Conservation (phyloP, 2,888 invertebrate species). For the Latrodectus hesperus region DNA sequence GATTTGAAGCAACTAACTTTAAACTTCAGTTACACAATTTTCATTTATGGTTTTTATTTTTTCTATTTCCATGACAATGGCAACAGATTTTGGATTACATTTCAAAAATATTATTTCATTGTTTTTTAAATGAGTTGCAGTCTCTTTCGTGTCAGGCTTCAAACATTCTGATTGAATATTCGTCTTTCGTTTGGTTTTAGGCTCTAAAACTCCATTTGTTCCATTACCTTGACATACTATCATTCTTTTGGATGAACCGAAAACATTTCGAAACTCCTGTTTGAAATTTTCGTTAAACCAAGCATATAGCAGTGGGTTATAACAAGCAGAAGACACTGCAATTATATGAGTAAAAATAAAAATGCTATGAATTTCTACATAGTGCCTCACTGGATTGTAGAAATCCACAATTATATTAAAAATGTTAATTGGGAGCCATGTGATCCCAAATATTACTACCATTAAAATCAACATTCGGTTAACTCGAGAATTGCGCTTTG, state of each 20-base stretch:
- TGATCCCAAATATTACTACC: constrained; percentile 95
- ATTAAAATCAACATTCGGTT: constrained; percentile 98
- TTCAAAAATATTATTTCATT: constrained; percentile 50
- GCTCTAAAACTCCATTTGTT: constrained; percentile 1
- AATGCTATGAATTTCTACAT: constrained; percentile 88
- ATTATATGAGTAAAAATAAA: constrained; percentile 92
- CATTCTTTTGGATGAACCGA: constrained; percentile 72
- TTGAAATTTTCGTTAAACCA: constrained; percentile 97
- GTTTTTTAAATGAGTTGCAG: not conserved
- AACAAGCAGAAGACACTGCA: constrained; percentile 95
- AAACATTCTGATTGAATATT: constrained; percentile 48
- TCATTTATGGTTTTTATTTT: constrained; percentile 26
- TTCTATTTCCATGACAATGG: constrained; percentile 53
- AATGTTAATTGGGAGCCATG: constrained; percentile 94
- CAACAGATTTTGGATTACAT: constrained; percentile 45
- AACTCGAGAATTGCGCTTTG: constrained; percentile 90
- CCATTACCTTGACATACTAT: constrained; percentile 44
- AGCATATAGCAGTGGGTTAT: constrained; percentile 96
- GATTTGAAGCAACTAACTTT: no score
- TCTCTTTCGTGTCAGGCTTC: not conserved
- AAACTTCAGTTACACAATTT: constrained; percentile 4
- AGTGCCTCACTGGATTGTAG: constrained; percentile 80
- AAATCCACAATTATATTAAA: constrained; percentile 88
- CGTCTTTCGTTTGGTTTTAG: not conserved
- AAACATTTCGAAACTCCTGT: constrained; percentile 83